These are phyloP conservation scores for Castor canadensis DNA, from an alignment of 2,113 vertebrate species.

Conservation along the genomic window DNA sequence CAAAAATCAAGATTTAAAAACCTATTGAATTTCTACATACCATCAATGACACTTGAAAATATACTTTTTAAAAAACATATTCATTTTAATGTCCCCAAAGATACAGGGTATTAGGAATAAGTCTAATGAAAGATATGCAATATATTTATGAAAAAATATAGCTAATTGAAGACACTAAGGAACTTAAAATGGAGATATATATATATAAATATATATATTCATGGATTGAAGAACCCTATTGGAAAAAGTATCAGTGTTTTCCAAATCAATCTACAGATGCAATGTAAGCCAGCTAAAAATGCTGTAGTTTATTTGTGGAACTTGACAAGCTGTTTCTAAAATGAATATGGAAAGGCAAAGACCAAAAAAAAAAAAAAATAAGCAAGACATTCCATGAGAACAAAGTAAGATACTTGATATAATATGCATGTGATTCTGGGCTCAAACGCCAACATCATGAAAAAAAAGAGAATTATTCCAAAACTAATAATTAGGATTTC, in stretches of 20 bases:
- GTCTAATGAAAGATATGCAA: neutral
- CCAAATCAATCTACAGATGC: neutral
- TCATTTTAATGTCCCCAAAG: neutral
- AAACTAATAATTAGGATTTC: neutral
- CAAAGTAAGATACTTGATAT: neutral
- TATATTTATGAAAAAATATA: neutral
- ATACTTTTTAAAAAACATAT: neutral
- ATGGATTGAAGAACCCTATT: neutral
- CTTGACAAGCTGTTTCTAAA: neutral
- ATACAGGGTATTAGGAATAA: neutral
- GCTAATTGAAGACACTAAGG: neutral
- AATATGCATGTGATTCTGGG: neutral
- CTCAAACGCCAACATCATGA: neutral
- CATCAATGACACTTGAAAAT: neutral
- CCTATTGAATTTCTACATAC: neutral
- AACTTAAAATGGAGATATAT: neutral
- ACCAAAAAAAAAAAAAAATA: neutral
- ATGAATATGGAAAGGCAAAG: neutral
- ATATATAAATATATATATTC: too few relatives aligned
- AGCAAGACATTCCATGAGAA: neutral
- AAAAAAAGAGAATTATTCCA: neutral
- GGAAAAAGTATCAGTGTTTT: neutral
- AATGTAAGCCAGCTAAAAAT: neutral
- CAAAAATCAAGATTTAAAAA: neutral
- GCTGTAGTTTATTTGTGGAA: neutral